Evolutionary conservation across 2,113 vertebrate species (phyloP).

Genomic region (Rhabdornis inornatus): DNA sequence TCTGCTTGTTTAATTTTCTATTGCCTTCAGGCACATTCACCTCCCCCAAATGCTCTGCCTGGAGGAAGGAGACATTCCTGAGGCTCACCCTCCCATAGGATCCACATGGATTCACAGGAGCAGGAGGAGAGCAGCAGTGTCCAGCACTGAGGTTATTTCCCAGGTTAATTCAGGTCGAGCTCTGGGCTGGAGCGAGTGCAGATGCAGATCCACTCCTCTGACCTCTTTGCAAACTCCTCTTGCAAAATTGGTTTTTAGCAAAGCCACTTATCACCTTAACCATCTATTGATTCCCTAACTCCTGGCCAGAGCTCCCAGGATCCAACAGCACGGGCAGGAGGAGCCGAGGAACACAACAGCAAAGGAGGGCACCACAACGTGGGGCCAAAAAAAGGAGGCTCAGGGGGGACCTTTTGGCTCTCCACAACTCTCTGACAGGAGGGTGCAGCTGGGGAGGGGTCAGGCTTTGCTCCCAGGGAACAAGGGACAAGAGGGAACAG

Average conservation of each 20-base stretch:
- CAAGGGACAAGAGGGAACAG: not conserved
- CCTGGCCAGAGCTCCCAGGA: not conserved
- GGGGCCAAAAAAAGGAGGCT: not conserved
- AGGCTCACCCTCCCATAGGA: not conserved
- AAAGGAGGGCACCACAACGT: not conserved
- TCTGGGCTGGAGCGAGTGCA: rapidly evolving
- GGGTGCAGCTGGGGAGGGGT: rapidly evolving
- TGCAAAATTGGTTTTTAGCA: constrained; percentile 43
- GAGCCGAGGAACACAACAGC: not conserved
- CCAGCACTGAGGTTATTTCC: rapidly evolving
- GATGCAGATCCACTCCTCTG: not conserved
- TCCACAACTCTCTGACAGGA: not conserved
- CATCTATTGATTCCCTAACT: constrained; percentile 28
- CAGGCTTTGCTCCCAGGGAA: not conserved
- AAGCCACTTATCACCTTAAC: constrained; percentile 53
- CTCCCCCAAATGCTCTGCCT: not conserved
- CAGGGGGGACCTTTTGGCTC: not conserved
- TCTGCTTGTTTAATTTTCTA: not conserved
- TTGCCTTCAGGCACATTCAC: not conserved
- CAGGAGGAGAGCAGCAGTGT: rapidly evolving
- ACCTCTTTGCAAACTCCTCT: constrained; percentile 28
- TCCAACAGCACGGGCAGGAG: not conserved
- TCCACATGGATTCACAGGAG: not conserved
- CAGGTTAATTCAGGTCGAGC: not conserved
- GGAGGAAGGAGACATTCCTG: not conserved